A percentile compares a stretch with the other conserved stretches of the same genome.
Evolutionary conservation across 1,140 invertebrate genomes (phyloP).

Genomic region (Calliphora vicina): DNA sequence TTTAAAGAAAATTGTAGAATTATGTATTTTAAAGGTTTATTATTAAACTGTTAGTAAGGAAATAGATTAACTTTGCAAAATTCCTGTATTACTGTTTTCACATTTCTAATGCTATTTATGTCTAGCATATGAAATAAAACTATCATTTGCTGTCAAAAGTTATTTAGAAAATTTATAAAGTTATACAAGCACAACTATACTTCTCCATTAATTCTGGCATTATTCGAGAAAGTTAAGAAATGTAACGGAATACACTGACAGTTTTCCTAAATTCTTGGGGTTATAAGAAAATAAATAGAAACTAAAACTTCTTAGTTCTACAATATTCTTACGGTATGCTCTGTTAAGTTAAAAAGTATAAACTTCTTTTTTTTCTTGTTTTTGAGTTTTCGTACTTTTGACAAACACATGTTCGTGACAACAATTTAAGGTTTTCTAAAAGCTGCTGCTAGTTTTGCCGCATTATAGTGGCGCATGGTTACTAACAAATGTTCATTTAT

Average conservation of each 20-base stretch:
- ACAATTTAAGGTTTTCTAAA: background rate
- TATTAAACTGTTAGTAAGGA: too few species aligned
- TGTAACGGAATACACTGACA: background rate
- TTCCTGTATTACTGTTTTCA: too few species aligned
- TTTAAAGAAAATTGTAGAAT: too few species aligned
- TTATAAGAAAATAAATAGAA: background rate
- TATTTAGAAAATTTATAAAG: background rate
- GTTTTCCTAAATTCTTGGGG: background rate
- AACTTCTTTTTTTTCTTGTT: background rate
- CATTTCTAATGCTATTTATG: too few species aligned
- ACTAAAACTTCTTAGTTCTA: background rate
- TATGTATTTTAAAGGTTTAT: too few species aligned
- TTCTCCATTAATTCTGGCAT: background rate
- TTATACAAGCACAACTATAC: background rate
- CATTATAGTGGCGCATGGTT: conserved; percentile 8
- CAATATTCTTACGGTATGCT: background rate
- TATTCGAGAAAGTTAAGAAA: background rate
- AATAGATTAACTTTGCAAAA: too few species aligned
- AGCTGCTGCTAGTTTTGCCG: background rate
- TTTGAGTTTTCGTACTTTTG: too few species aligned
- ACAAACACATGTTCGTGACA: conserved; percentile 12
- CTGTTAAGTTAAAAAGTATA: background rate
- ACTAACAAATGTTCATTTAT: background rate
- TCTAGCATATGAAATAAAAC: background rate
- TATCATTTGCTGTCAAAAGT: background rate